These are phyloP conservation scores for Fulica atra DNA, from an alignment of 2,113 vertebrate species.

Conservation along the genomic window DNA sequence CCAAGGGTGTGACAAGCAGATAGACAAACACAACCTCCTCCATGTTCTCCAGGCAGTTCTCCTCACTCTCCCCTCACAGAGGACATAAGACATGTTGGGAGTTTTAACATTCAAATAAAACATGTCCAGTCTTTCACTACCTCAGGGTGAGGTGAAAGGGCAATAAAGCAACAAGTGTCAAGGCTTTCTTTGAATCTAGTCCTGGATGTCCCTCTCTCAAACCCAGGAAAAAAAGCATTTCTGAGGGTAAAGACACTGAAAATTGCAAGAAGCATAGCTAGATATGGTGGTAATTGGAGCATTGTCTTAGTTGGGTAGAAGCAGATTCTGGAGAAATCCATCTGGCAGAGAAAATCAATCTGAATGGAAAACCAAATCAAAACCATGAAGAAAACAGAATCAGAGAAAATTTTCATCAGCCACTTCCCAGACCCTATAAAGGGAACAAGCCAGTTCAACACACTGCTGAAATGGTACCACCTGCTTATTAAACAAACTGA, in stretches of 20 bases:
- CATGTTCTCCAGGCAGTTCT: not conserved
- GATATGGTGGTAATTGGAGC: not conserved
- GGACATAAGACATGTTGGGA: not conserved
- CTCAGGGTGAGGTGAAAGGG: not conserved
- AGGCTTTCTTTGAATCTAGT: not conserved
- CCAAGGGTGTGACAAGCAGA: not conserved
- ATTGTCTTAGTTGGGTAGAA: not conserved
- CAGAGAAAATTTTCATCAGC: not conserved
- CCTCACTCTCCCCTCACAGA: not conserved
- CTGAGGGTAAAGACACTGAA: not conserved
- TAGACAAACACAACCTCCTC: not conserved
- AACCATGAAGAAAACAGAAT: not conserved
- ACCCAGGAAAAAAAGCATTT: not conserved
- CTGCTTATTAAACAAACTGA: not conserved
- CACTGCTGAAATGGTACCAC: not conserved
- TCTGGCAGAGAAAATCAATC: not conserved
- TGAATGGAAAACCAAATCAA: conserved; percentile 6
- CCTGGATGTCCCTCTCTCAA: not conserved
- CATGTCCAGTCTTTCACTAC: not conserved
- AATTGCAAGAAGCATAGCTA: not conserved
- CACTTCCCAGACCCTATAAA: not conserved
- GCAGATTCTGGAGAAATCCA: not conserved
- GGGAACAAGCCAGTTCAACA: not conserved
- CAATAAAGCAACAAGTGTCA: not conserved
- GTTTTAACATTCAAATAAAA: not conserved